Base-by-base conservation (phyloP, 2,888 invertebrate species). In the Cephus rjabovi region DNA sequence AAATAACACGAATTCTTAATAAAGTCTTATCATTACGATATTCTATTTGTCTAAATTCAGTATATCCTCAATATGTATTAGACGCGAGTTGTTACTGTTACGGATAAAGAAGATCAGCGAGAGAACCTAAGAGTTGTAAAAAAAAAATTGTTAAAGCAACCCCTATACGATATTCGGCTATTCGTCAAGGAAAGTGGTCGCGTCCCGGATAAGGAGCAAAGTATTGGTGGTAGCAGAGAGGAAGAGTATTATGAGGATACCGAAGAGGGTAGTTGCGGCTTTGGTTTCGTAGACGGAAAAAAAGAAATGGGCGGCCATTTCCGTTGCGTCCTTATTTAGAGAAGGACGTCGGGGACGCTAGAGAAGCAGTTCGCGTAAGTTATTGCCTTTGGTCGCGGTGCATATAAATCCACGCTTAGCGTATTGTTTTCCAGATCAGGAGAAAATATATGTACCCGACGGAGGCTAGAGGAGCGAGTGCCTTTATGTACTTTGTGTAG, bases 361-460 rank as follows among this genome's bases (percentile, higher is more conserved):
- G 85, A 87, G 83, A 85, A 85, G 81, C 85, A 82, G 83, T 83
- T 86, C 83, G 80, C 83, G 86, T 91, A 89, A 91, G 87, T 91
- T 91, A 91, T 91, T 89, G 88, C 91, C 86, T 83, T 80, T 81
- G 81, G 80, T 78, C 79, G 83, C 88, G 84, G 87, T 87, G 89
- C 87, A 89, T 89, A 91, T 91, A 91, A 91, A 91, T 91, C 88
- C 86, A 86, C 86, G 87, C 85, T 88, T 88, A 87, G 76, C 87
- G 87, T 91, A 91, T 91, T 91, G 91, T 91, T 91, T 91, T 90
- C 90, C 90, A 90, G 91, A 91, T 91, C 90, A 89, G 90, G 90
- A 90, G 89, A 82, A 90, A 91, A 91, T 90, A 89, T 91, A 91
- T 90, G 88, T 89, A 86, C 86, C 83, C 80, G 80, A 78, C 76